phyloP scores from a whole-genome alignment of 2,888 invertebrate species.

The Ichneumon xanthorius region DNA sequence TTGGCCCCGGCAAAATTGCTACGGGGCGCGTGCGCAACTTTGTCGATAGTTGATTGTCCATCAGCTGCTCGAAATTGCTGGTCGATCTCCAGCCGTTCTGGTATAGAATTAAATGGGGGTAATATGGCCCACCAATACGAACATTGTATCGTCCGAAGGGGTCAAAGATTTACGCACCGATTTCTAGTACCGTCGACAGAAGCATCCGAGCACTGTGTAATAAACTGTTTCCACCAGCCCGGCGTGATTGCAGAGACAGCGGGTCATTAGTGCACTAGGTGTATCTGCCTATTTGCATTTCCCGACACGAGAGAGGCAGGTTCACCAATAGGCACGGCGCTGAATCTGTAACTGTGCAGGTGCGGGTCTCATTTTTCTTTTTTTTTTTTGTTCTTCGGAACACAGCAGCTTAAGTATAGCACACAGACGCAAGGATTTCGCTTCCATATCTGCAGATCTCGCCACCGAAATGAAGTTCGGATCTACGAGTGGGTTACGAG shows the following conservation, averaged over 20 bases:
- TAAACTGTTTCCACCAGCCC: constrained; percentile 24
- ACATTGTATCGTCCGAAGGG: neutral
- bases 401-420: constrained; percentile 34
- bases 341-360: constrained; percentile 37
- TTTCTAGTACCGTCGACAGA: constrained; percentile 1
- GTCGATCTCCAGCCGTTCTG: neutral
- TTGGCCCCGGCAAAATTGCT: too few species aligned
- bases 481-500: constrained; percentile 7
- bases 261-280: constrained; percentile 42
- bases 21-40: neutral
- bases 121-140: too few species aligned
- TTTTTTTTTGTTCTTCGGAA: constrained; percentile 29
- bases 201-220: constrained; percentile 24
- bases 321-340: neutral
- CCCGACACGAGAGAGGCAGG: constrained; percentile 52
- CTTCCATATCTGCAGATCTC: constrained; percentile 34
- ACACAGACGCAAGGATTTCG: constrained; percentile 37
- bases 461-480: neutral
- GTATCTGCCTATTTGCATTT: constrained; percentile 61
- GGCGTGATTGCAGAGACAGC: constrained; percentile 41
- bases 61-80: neutral
- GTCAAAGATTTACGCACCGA: neutral
- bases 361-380: constrained; percentile 31
- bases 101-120: too few species aligned
- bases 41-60: neutral